Base-by-base conservation (phyloP, 2,113 vertebrate genomes). In the Eretmodus cyanostictus region DNA sequence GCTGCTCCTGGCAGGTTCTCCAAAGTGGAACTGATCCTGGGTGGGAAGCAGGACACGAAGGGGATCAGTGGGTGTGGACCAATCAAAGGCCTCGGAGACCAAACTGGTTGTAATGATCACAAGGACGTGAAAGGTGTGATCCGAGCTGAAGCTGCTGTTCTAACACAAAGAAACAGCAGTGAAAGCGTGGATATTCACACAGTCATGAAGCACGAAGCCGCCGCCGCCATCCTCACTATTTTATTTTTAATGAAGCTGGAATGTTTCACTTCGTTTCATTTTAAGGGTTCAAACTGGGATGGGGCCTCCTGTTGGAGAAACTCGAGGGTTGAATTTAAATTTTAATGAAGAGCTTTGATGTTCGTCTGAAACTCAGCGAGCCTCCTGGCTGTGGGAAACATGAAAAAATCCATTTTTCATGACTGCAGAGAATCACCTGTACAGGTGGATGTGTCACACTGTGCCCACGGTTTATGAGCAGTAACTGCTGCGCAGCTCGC, bases 271-370 rank as follows among this genome's bases (percentile, higher is more conserved):
- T 22, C 0, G 12, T 42, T 40, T 34, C 7, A 2, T 22, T 68
- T 40, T 42, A 14, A 42, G 42, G 36, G 8, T n/a, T 66, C 61
- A 68, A 45, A 47, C 22, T 2, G 40, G 22, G 42, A 73, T 0
- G 5, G 14, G 9, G 13, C 22, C 47, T 79, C 11, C 29, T 51
- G 19, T 6, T n/a, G 22, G 40, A 73, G 51, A 36, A 84, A 31
- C 34, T 66, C 2, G 12, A 55, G 82, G 66, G 88, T 76, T 86
- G 38, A 29, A 80, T 82, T 80, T 47, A 55, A 86, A 89, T 63
- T 11, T 91, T 61, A 85, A 85, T 87, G 79, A 89, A 17, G 10
- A 61, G 49, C 79, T 89, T 87, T 91, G 87, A 89, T 63, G 66
- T 80, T 73, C 10, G 55, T 42, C 38, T 59, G 2, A 7, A 61